Percentiles rank a stretch among this genome's conserved stretches.
These are phyloP conservation scores for Neopelma chrysocephalum DNA, from an alignment of 2,797 vertebrate species.

Conservation along the genomic window DNA sequence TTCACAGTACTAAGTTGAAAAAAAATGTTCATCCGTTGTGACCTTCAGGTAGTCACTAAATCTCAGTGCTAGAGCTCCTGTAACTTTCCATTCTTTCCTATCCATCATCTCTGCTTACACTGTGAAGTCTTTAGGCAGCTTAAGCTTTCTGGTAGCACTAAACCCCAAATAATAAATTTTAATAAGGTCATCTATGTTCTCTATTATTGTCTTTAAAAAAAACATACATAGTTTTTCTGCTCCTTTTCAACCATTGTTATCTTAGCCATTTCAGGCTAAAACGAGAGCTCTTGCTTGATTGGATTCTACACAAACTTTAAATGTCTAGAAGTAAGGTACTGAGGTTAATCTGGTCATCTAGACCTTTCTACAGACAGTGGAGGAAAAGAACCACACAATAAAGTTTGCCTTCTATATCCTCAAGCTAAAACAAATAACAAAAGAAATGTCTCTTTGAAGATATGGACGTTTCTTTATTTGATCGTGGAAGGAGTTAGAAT, in stretches of 20 bases:
- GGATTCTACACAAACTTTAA: neutral
- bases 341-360: neutral
- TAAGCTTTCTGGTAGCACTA: neutral
- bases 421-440: neutral
- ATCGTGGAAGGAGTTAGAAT: neutral
- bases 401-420: neutral
- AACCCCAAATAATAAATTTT: slow-evolving; percentile 12
- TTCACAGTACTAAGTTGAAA: neutral
- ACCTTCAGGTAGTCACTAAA: neutral
- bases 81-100: neutral
- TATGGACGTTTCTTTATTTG: neutral
- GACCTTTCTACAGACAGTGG: neutral
- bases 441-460: neutral
- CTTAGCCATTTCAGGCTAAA: neutral
- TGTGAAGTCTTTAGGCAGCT: neutral
- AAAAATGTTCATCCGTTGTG: neutral
- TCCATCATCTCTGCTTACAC: neutral
- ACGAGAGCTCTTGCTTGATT: neutral
- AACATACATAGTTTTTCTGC: neutral
- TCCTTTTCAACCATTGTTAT: neutral
- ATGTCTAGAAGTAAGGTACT: neutral
- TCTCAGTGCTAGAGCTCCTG: neutral
- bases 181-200: slow-evolving; percentile 10
- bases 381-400: neutral
- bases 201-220: neutral